A percentile compares a stretch with the other conserved stretches of the same genome.
phyloP scores from a whole-genome alignment of 2,113 vertebrate species.

The Sarotherodon lohbergeri region DNA sequence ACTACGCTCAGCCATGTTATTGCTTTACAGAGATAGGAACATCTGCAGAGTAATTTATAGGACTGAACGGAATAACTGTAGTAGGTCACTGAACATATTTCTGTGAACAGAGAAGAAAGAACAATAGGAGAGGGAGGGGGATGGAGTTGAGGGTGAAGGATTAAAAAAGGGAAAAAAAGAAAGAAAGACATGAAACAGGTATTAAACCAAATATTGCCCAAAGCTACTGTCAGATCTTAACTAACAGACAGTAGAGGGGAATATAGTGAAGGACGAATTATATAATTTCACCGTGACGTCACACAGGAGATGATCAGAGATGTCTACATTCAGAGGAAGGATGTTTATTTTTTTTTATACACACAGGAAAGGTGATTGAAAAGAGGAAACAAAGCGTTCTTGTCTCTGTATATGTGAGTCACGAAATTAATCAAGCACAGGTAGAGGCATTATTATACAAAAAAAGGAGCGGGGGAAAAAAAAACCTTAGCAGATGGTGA shows the following conservation, averaged over 20 bases:
- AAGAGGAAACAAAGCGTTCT: background rate
- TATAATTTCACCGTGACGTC: constrained; percentile 28
- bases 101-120: constrained; percentile 11
- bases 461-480: background rate
- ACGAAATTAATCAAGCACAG: constrained; percentile 26
- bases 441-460: background rate
- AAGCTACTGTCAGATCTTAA: constrained; percentile 46
- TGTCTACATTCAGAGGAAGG: constrained; percentile 4
- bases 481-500: constrained; percentile 7
- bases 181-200: constrained; percentile 27
- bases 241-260: constrained; percentile 42
- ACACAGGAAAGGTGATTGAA: background rate
- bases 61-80: constrained; percentile 1
- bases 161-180: background rate
- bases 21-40: background rate
- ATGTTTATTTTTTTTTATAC: background rate
- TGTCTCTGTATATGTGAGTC: constrained; percentile 1
- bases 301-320: constrained; percentile 9
- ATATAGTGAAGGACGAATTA: constrained; percentile 34
- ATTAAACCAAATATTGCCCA: constrained; percentile 45
- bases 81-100: constrained; percentile 26
- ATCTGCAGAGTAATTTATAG: constrained; percentile 19
- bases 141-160: background rate
- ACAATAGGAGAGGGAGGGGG: background rate
- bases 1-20: background rate